Percentiles rank a stretch among this genome's conserved stretches.
These are phyloP conservation scores for Latrodectus hesperus DNA, from an alignment of 2,888 invertebrate genomes.

Conservation along the genomic window DNA sequence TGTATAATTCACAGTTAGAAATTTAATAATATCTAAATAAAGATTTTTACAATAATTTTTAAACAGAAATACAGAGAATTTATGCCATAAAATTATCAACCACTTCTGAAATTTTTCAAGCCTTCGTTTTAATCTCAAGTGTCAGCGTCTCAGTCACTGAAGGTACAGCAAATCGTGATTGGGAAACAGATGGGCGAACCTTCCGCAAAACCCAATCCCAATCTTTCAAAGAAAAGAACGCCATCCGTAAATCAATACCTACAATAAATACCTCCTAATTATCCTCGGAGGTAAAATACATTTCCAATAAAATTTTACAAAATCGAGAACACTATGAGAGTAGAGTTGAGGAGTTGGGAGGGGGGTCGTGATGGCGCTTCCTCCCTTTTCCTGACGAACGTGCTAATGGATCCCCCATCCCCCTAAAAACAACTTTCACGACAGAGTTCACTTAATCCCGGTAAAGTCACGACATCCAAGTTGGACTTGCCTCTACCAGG, in stretches of 20 bases:
- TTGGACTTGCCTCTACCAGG: slow-evolving; percentile 2
- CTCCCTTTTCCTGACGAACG: slow-evolving; percentile 3
- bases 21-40: too few relatives aligned
- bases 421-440: slow-evolving; percentile 36
- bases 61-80: too few relatives aligned
- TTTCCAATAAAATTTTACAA: slow-evolving; percentile 5
- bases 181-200: too few relatives aligned
- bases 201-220: too few relatives aligned
- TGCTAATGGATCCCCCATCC: slow-evolving; percentile 20
- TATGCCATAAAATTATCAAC: too few relatives aligned
- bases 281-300: background rate
- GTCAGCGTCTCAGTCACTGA: too few relatives aligned
- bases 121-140: too few relatives aligned
- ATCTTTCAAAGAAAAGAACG: too few relatives aligned
- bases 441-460: slow-evolving; percentile 51
- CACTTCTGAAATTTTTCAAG: too few relatives aligned
- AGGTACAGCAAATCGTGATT: too few relatives aligned
- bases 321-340: background rate
- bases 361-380: background rate
- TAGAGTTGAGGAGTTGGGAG: background rate
- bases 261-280: background rate
- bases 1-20: too few relatives aligned
- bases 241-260: background rate
- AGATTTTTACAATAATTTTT: too few relatives aligned
- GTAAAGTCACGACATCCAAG: slow-evolving; percentile 50